A percentile compares a stretch with the other conserved stretches of the same genome.
These are phyloP conservation scores for Ormia ochracea DNA, from an alignment of 2,888 invertebrate species.

Conservation along the genomic window DNA sequence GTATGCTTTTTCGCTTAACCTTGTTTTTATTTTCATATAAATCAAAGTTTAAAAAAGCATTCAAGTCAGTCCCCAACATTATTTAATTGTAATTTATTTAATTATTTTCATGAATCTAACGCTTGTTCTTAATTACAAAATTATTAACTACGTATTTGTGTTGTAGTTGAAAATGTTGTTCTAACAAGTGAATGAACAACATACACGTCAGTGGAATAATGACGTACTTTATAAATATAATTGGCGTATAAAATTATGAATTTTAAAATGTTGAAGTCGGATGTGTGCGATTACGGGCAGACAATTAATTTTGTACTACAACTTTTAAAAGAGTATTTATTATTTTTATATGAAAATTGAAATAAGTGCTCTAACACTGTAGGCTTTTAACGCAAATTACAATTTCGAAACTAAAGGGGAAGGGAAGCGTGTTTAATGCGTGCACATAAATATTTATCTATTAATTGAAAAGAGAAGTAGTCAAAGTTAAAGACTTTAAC, in stretches of 20 bases:
- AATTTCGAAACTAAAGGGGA: no score
- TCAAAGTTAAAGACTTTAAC: no score
- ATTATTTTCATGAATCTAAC: constrained; percentile 5
- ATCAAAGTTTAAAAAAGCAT: neutral
- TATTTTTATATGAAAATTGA: no score
- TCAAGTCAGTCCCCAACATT: constrained; percentile 2
- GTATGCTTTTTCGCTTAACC: neutral
- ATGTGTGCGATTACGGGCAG: constrained; percentile 4
- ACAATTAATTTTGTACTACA: constrained; percentile 3
- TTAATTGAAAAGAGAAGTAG: no score
- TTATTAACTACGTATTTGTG: neutral
- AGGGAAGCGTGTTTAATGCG: no score
- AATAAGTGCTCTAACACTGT: no score
- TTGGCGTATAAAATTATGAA: constrained; percentile 26
- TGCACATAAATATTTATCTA: no score
- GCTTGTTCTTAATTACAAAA: constrained; percentile 22
- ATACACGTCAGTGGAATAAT: constrained; percentile 6
- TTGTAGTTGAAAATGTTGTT: constrained; percentile 13
- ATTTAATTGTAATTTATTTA: constrained; percentile 17
- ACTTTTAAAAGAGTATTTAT: no score
- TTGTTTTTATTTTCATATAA: neutral
- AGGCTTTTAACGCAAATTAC: no score
- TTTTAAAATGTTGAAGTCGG: neutral
- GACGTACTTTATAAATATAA: constrained; percentile 17
- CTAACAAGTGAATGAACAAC: neutral